phyloP scores from a whole-genome alignment of 2,113 vertebrate species.

The Eulacestoma nigropectus region DNA sequence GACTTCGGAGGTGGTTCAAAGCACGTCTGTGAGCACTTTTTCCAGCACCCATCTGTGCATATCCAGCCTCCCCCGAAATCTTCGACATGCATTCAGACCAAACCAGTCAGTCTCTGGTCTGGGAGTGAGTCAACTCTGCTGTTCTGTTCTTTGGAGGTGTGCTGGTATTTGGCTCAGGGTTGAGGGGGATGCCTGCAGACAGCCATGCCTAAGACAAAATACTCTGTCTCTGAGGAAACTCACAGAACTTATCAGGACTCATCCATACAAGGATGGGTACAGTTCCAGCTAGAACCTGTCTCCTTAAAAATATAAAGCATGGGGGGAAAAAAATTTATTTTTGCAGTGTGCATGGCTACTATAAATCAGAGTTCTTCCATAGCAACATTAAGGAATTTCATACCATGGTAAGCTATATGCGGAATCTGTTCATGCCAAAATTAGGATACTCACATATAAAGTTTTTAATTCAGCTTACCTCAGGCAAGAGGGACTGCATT shows the following conservation, averaged over 20 bases:
- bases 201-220: not conserved
- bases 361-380: not conserved
- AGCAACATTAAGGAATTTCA: not conserved
- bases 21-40: not conserved
- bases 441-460: not conserved
- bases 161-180: not conserved
- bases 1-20: not conserved
- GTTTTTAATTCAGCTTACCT: not conserved
- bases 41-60: not conserved
- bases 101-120: not conserved
- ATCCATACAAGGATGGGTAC: not conserved
- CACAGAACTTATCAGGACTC: not conserved
- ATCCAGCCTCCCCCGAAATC: not conserved
- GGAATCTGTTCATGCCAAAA: not conserved
- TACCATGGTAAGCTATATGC: not conserved
- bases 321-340: not conserved
- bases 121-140: not conserved
- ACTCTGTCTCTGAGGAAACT: not conserved
- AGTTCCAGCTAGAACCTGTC: not conserved
- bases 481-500: not conserved
- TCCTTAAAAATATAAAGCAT: not conserved
- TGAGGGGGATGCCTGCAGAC: not conserved
- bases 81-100: not conserved
- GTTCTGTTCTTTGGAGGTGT: not conserved
- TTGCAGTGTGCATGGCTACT: not conserved